Base-by-base conservation (phyloP, 2,797 vertebrate species). In the Ciconia nigra region DNA sequence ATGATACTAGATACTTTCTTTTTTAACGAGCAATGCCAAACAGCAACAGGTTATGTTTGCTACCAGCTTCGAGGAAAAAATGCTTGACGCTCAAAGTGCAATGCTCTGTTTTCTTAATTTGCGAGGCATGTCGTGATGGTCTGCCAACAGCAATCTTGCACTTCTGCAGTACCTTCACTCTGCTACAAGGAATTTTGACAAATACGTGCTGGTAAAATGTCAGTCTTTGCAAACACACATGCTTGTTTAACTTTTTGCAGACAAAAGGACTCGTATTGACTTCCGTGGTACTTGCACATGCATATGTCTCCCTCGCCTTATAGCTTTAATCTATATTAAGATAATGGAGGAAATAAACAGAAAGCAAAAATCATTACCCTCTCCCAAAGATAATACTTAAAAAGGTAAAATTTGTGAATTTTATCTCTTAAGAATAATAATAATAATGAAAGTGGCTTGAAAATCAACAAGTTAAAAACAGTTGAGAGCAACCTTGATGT, bases 211-310 rank as follows among this genome's bases (percentile, higher is more conserved):
- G 12, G 16, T 46, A 61, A 54, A 83, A 9, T 0, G 0, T 39
- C 0, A 0, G 11, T 24, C 20, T 85, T 76, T 28, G 35, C 73
- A 90, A 67, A 76, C 24, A 33, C 18, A 14, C 20, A 3, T 14
- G 12, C 18, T 62, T 28, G 8, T 51, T 78, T 10, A 78, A 61
- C 29, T 42, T 91, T 41, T 65, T 0, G 0, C 6, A n/a, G 13
- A n/a, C 19, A 59, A 24, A 83, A 81, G 25, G 10, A 37, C 8
- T 49, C 26, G 15, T 46, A 3, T 24, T 55, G 41, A 51, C 35
- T 70, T 52, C 22, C 0, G 0, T 29, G 5, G 10, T 26, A 51
- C 24, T 80, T 85, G 55, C 17, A 57, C 11, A 17, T 1, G 2
- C 28, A 4, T 37, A 25, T 10, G 15, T 37, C 13, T 85, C 26